Evolutionary conservation across 2,113 vertebrate genomes (phyloP).

Genomic region (Ptilorrhoa leucosticta): DNA sequence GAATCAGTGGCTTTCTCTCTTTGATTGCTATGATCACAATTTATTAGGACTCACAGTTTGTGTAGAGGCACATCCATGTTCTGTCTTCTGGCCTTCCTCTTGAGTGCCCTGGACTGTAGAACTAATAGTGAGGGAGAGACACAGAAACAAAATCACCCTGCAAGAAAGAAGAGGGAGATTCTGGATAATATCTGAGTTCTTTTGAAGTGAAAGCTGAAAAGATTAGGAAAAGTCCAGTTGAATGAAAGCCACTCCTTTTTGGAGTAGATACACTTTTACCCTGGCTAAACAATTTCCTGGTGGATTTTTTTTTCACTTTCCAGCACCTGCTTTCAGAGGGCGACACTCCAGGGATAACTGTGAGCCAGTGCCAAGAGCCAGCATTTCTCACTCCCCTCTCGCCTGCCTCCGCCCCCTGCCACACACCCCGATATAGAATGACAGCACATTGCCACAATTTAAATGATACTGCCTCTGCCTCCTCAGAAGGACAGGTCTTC

Average conservation of each 20-base stretch:
- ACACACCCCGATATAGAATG: conserved; percentile 74
- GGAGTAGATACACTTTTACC: conserved; percentile 30
- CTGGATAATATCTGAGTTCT: neutral
- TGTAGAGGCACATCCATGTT: neutral
- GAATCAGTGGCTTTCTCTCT: neutral
- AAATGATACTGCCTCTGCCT: conserved; percentile 48
- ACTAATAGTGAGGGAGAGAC: neutral
- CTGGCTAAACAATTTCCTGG: conserved; percentile 67
- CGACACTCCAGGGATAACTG: conserved; percentile 64
- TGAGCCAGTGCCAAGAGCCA: conserved; percentile 62
- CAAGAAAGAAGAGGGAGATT: neutral
- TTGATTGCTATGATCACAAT: neutral
- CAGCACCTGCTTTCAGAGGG: conserved; percentile 73
- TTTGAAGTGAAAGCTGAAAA: conserved; percentile 19
- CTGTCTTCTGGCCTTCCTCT: neutral
- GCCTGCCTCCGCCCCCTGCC: neutral
- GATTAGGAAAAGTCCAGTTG: neutral
- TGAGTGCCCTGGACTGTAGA: neutral
- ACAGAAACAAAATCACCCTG: neutral
- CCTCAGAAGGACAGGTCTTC: conserved; percentile 1
- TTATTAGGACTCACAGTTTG: neutral
- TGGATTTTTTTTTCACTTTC: conserved; percentile 54
- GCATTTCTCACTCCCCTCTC: conserved; percentile 14
- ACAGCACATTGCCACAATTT: conserved; percentile 54
- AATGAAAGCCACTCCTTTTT: neutral